A percentile compares a stretch with the other conserved stretches of the same genome.
Conservation (phyloP, 2,113 vertebrate genomes). For the Oxyura jamaicensis region DNA sequence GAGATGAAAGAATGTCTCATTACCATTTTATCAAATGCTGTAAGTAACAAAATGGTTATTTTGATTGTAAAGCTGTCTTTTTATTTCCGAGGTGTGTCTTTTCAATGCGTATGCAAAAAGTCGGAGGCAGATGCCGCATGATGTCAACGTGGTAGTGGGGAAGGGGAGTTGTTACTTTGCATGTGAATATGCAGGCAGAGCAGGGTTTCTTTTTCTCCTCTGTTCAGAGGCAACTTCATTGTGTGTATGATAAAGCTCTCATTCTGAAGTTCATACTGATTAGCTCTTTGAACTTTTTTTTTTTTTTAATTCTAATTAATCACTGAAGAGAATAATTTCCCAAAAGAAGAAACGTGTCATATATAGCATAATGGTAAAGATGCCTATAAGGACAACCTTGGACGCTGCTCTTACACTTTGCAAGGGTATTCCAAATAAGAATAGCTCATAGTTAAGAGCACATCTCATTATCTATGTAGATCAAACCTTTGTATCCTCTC, state of each 20-base stretch:
- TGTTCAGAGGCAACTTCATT: conserved; percentile 26
- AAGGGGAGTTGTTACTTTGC: conserved; percentile 45
- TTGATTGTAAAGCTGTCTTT: conserved; percentile 10
- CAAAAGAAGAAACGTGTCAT: not conserved
- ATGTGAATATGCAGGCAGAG: conserved; percentile 51
- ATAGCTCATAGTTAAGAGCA: not conserved
- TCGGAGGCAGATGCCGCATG: conserved; percentile 41
- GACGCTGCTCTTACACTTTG: not conserved
- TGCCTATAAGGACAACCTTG: not conserved
- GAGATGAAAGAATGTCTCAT: conserved; percentile 90
- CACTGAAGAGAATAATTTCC: not conserved
- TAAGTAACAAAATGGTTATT: conserved; percentile 81
- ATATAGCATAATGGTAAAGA: not conserved
- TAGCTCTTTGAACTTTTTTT: conserved; percentile 23
- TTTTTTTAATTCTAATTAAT: not conserved
- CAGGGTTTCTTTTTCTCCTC: not conserved
- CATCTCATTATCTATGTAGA: not conserved
- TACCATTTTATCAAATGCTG: conserved; percentile 97
- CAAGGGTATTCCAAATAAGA: not conserved
- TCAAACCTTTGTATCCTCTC: not conserved
- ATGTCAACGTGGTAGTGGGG: conserved; percentile 12
- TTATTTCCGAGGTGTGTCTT: conserved; percentile 36
- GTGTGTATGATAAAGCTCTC: conserved; percentile 9
- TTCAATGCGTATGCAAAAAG: conserved; percentile 49
- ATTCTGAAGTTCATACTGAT: not conserved